Base-by-base conservation (phyloP, 2,888 invertebrate genomes). In the Fragum fragum region DNA sequence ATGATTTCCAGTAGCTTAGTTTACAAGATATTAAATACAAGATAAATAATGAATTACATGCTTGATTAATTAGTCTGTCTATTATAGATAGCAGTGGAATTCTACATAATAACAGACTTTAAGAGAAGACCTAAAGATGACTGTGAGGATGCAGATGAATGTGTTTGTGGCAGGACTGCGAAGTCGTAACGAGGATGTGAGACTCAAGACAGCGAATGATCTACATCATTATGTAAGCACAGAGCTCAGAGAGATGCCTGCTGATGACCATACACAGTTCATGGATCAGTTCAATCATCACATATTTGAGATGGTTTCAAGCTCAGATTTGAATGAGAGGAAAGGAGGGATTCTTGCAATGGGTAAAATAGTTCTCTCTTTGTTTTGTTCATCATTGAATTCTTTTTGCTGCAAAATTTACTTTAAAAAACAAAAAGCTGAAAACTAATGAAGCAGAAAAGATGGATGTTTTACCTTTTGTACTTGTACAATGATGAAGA, bases 311-410 rank as follows among this genome's bases (percentile, higher is more conserved):
- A 98, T 99, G 98, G 98, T 99, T 1, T 97, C 98, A 18, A 97
- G 98, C 89, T 96, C 97, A 63, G 98, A 99, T 94, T 96, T 97
- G 47, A 97, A 98, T 95, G 99, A 99, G 94, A 98, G 98, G 93
- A 99, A 98, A 95, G 99, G 99, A 79, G 99, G 98, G 74, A 98
- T 99, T 85, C 95, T 99, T 76, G 98, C 99, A 9, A 99, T 99
- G 74, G 93, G 94, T 93, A 86, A 79, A 18, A 9, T 47, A 18
- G 14, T 14, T 47, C 9, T 9, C 32, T 6, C 9, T 36, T 36
- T 36, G 32, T 36, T 36, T 36, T 36, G 32, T 36, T 36, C 9
- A 36, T 36, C 9, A n/a, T n/a, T n/a, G n/a, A n/a, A n/a, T n/a
- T n/a, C n/a, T n/a, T n/a, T n/a, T n/a, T n/a, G n/a, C n/a, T n/a